Conservation (phyloP, 1,140 invertebrate species). For the Frieseomelitta varia region DNA sequence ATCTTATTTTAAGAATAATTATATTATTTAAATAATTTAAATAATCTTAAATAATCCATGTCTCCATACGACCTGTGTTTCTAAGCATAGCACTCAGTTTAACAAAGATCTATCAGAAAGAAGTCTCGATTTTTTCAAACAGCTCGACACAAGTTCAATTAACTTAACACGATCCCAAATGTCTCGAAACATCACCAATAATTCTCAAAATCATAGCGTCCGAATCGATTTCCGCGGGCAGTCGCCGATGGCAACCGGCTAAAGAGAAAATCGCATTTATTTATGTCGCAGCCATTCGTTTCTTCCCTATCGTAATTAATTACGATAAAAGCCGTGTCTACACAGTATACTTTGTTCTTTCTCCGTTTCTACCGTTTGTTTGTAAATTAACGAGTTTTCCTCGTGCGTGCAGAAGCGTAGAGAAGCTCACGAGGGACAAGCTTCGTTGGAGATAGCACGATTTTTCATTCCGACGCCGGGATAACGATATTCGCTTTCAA, state of each 20-base stretch:
- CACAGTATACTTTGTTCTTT: constrained; percentile 21
- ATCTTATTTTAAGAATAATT: too few relatives aligned
- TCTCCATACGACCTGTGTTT: neutral
- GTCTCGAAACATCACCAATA: neutral
- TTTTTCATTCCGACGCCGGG: constrained; percentile 24
- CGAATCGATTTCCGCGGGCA: constrained; percentile 47
- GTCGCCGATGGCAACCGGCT: neutral
- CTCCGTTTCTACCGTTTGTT: constrained; percentile 12
- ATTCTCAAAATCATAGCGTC: neutral
- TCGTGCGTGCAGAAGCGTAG: neutral
- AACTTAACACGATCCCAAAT: neutral
- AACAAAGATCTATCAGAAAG: too few relatives aligned
- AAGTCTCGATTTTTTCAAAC: too few relatives aligned
- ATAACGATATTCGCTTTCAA: constrained; percentile 23
- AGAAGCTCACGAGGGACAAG: neutral
- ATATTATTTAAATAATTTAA: too few relatives aligned
- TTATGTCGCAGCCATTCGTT: constrained; percentile 51
- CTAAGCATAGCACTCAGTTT: too few relatives aligned
- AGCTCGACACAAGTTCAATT: neutral
- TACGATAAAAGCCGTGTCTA: constrained; percentile 45
- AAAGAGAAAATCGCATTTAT: constrained; percentile 54
- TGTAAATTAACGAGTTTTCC: constrained; percentile 20
- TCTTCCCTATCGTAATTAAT: constrained; percentile 60
- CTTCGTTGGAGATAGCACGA: neutral
- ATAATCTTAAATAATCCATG: neutral